Evolutionary conservation across 2,888 invertebrate species (phyloP), one percentile per base, ranked within the genome.

Genomic region (Drosophila antonietae): DNA sequence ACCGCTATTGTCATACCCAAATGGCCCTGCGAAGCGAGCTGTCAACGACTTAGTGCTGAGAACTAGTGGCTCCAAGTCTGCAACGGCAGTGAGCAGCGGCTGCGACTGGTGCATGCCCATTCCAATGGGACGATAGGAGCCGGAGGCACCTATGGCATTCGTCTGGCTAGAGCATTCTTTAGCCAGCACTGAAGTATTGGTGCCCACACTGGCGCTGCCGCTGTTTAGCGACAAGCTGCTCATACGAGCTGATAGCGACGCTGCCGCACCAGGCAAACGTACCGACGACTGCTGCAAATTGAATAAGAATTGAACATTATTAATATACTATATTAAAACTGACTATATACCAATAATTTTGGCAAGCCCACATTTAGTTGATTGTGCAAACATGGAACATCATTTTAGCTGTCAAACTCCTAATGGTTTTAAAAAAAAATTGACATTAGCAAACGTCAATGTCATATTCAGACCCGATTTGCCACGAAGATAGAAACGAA

Each of bases 81-180:
- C 75, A 53, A 79, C 76, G 2, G 68, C 61, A 5, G 56, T 33
- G 12, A 81, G 81, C 47, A 59, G 23, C 52, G 82, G 89, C 39
- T 81, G 85, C 6, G 79, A 90, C 14, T 75, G 73, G 35, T 90
- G 91, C 66, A 89, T 82, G 49, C 80, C 78, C 80, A 80, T 39
- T 6, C 64, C 55, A 14, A 89, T 72, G 3, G 81, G 67, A 60
- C 89, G 62, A 44, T 82, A 77, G 46, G 65, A 60, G 14, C 84
- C 58, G 66, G 75, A 31, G 56, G 39, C 47, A 51, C 63, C 62
- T 18, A 62, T 68, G 15, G 57, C 33, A 53, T 72, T 82, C 7
- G 88, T 87, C 68, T 87, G 89, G 46, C 85, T 84, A 31, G 86
- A 82, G 64, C 82, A 73, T 55, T 91, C 91, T 73, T 90, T 91